Conservation (phyloP, 2,113 vertebrate genomes). For the Uria lomvia region DNA sequence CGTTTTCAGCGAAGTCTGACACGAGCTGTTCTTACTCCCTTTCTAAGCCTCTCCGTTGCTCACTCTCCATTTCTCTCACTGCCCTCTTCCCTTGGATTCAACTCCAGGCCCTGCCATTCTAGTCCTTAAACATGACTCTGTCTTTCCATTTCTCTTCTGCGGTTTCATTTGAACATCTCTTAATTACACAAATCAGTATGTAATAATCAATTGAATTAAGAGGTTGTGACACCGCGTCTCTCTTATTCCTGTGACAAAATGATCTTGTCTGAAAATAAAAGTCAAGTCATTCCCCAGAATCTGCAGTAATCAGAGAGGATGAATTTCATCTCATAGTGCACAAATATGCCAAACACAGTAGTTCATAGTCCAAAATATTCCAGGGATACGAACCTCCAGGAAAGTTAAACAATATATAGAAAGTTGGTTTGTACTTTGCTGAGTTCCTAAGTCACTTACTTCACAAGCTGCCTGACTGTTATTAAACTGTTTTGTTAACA, state of each 20-base stretch:
- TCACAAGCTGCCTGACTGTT: constrained; percentile 99
- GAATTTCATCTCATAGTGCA: not conserved
- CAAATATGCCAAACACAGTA: constrained; percentile 41
- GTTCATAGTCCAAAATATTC: constrained; percentile 53
- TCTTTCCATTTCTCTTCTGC: not conserved
- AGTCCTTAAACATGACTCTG: not conserved
- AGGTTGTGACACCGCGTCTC: not conserved
- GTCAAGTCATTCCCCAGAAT: not conserved
- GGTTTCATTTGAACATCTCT: not conserved
- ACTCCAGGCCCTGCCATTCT: not conserved
- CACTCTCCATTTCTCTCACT: not conserved
- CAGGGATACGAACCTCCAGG: constrained; percentile 59
- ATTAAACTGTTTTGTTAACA: constrained; percentile 99
- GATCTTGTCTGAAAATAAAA: not conserved
- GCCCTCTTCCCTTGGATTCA: not conserved
- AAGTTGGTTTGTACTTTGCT: constrained; percentile 55
- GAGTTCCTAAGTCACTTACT: constrained; percentile 75
- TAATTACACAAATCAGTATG: not conserved
- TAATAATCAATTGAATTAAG: not conserved
- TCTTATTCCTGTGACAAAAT: not conserved
- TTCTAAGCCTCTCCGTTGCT: not conserved
- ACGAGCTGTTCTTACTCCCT: not conserved
- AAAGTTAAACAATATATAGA: constrained; percentile 63
- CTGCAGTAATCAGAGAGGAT: not conserved
- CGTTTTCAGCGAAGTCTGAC: not conserved